Evolutionary conservation across 2,113 vertebrate genomes (phyloP).

Genomic region (Alligator mississippiensis): DNA sequence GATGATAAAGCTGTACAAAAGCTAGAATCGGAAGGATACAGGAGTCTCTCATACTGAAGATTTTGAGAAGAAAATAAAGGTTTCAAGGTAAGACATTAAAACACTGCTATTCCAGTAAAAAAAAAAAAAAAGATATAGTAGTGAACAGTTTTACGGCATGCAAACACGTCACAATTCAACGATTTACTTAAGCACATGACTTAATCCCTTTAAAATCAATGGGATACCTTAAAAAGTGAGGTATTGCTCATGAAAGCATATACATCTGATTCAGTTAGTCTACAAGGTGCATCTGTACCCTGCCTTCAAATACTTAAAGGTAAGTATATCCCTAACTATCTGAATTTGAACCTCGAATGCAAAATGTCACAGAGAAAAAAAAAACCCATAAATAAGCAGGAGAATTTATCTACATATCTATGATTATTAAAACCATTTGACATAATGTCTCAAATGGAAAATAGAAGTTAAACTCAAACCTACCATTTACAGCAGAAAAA

Average conservation of each 20-base stretch:
- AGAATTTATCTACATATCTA: not conserved
- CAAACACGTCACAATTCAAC: not conserved
- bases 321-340: not conserved
- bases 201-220: not conserved
- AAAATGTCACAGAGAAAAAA: not conserved
- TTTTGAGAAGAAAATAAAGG: not conserved
- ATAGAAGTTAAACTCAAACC: not conserved
- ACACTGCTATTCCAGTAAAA: not conserved
- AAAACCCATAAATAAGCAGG: constrained; percentile 13
- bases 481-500: not conserved
- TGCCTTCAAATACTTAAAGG: not conserved
- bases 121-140: not conserved
- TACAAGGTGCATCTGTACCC: no score
- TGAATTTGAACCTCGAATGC: not conserved
- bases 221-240: not conserved
- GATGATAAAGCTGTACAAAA: not conserved
- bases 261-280: no score
- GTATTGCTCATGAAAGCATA: no score
- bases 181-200: not conserved
- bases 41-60: not conserved
- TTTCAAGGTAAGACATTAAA: not conserved
- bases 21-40: not conserved
- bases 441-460: not conserved
- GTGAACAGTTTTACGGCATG: not conserved
- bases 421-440: constrained; percentile 21